These are phyloP conservation scores for Argyra leucocephala DNA, from an alignment of 2,888 invertebrate species.

Conservation along the genomic window DNA sequence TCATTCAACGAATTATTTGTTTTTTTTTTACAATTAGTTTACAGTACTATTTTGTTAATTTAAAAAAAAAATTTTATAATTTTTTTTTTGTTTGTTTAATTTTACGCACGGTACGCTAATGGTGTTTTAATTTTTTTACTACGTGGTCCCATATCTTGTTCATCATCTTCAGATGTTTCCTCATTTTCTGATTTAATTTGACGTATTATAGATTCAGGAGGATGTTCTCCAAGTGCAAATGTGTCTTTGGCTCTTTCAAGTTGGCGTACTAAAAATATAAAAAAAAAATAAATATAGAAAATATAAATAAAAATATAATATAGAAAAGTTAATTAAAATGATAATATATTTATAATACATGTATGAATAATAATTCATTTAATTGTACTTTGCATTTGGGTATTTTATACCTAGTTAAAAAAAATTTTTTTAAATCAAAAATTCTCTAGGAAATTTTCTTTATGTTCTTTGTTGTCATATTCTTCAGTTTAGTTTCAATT, in stretches of 20 bases:
- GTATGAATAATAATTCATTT: conserved; percentile 7
- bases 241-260: conserved; percentile 73
- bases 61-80: no score
- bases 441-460: no score
- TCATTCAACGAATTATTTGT: no score
- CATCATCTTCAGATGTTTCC: conserved; percentile 50
- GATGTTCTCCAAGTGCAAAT: conserved; percentile 49
- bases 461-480: no score
- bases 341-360: no score
- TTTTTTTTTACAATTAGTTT: no score
- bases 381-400: not conserved
- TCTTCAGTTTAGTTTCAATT: no score
- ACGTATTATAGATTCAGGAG: conserved; percentile 38
- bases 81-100: no score
- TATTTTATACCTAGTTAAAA: no score
- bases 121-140: conserved; percentile 59
- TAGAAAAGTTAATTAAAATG: conserved; percentile 7
- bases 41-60: no score
- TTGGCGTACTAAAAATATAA: conserved; percentile 56
- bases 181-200: conserved; percentile 49
- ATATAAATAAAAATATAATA: not conserved
- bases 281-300: conserved; percentile 1
- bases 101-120: conserved; percentile 17
- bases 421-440: no score
- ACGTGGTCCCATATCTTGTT: conserved; percentile 45